Evolutionary conservation across 2,113 vertebrate genomes (phyloP).

Genomic region (Barbus barbus): DNA sequence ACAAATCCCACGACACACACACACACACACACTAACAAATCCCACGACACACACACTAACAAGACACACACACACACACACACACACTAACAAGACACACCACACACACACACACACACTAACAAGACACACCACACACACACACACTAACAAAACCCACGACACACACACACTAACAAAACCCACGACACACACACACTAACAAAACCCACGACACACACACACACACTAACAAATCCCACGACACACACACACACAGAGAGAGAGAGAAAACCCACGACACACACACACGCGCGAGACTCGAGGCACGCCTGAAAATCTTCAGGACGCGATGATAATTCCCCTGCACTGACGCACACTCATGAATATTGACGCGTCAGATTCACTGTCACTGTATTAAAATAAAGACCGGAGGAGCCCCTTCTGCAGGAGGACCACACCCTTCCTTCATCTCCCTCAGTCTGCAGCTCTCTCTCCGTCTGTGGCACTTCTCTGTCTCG

Average conservation of each 20-base stretch:
- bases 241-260: too few species aligned
- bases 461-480: slow-evolving; percentile 24
- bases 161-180: too few species aligned
- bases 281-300: background rate
- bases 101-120: background rate
- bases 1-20: too few species aligned
- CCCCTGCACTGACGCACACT: slow-evolving; percentile 7
- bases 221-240: background rate
- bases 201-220: too few species aligned
- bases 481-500: background rate
- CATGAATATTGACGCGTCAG: background rate
- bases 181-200: background rate
- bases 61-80: background rate
- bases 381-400: background rate
- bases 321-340: slow-evolving; percentile 8
- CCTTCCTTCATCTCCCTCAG: slow-evolving; percentile 9
- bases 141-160: too few species aligned
- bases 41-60: background rate
- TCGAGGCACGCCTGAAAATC: background rate
- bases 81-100: too few species aligned
- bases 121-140: background rate
- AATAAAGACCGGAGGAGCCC: background rate
- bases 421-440: too few species aligned
- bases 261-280: too few species aligned
- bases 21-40: background rate